These are phyloP conservation scores for Acipenser oxyrinchus DNA, from an alignment of 2,797 vertebrate genomes.

Conservation along the genomic window DNA sequence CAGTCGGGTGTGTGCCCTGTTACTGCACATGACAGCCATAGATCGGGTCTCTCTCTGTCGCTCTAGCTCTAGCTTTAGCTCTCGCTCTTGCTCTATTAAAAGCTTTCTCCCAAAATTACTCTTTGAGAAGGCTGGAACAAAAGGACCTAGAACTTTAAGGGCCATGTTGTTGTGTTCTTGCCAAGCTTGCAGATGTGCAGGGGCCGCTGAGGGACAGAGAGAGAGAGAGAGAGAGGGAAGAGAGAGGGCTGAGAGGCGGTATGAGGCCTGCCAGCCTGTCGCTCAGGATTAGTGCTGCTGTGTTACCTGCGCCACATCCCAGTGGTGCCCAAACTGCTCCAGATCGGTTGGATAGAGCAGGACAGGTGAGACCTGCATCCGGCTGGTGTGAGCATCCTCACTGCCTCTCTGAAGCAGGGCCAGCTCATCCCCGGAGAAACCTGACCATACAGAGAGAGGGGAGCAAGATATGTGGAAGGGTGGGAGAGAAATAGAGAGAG, in stretches of 20 bases:
- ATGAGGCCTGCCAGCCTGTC: constrained; percentile 25
- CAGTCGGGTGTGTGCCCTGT: too few relatives aligned
- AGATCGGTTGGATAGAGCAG: constrained; percentile 77
- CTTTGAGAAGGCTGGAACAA: too few relatives aligned
- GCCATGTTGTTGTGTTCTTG: too few relatives aligned
- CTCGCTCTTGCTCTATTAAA: too few relatives aligned
- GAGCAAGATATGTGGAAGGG: neutral
- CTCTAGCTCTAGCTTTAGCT: too few relatives aligned
- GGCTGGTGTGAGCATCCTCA: constrained; percentile 64
- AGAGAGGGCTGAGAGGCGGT: neutral
- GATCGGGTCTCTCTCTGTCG: too few relatives aligned
- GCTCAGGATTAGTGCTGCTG: constrained; percentile 25
- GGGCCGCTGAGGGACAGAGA: too few relatives aligned
- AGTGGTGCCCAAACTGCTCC: constrained; percentile 92
- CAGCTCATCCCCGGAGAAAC: constrained; percentile 83
- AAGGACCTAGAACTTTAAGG: too few relatives aligned
- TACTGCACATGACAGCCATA: too few relatives aligned
- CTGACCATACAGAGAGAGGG: constrained; percentile 31
- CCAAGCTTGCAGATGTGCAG: too few relatives aligned
- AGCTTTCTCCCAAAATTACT: too few relatives aligned
- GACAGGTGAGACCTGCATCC: constrained; percentile 78
- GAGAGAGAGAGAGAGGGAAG: constrained; percentile 5
- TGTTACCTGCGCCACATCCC: constrained; percentile 85
- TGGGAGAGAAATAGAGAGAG: neutral
- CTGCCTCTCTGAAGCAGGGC: constrained; percentile 74